These are phyloP conservation scores for Slavum lentiscoides DNA, from an alignment of 2,888 invertebrate genomes.

Conservation along the genomic window DNA sequence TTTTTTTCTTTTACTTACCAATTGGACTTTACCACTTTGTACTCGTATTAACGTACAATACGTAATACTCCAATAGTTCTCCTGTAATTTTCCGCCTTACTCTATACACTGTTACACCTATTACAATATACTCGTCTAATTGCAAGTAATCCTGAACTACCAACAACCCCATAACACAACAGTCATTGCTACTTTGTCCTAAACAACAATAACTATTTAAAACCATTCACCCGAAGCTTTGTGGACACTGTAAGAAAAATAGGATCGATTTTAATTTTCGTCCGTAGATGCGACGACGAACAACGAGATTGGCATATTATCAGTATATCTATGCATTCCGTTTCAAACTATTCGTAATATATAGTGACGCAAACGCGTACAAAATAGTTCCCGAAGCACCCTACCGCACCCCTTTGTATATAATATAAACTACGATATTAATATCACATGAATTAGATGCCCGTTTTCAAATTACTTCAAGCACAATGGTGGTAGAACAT, in stretches of 20 bases:
- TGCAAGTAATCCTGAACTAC: neutral
- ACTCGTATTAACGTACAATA: constrained; percentile 2
- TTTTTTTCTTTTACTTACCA: constrained; percentile 12
- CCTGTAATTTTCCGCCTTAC: constrained; percentile 19
- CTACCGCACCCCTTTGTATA: too few species aligned
- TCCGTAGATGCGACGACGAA: neutral
- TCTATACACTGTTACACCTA: neutral
- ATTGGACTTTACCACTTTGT: constrained; percentile 12
- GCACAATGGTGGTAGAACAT: too few species aligned
- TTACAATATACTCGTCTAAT: constrained; percentile 18
- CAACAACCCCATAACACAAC: too few species aligned
- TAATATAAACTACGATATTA: too few species aligned
- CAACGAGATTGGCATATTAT: neutral
- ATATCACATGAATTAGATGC: too few species aligned
- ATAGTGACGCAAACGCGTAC: too few species aligned
- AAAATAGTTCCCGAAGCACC: too few species aligned
- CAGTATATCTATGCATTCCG: too few species aligned
- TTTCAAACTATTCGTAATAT: too few species aligned
- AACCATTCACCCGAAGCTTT: neutral
- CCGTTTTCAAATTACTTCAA: too few species aligned
- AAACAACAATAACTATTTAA: constrained; percentile 16
- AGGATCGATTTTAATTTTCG: neutral
- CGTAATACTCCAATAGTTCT: neutral
- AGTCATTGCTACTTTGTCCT: neutral
- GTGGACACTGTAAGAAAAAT: neutral